Evolutionary conservation across 2,888 invertebrate genomes (phyloP), one percentile per base, ranked within the genome.

Genomic region (Pemphredon lugubris): DNA sequence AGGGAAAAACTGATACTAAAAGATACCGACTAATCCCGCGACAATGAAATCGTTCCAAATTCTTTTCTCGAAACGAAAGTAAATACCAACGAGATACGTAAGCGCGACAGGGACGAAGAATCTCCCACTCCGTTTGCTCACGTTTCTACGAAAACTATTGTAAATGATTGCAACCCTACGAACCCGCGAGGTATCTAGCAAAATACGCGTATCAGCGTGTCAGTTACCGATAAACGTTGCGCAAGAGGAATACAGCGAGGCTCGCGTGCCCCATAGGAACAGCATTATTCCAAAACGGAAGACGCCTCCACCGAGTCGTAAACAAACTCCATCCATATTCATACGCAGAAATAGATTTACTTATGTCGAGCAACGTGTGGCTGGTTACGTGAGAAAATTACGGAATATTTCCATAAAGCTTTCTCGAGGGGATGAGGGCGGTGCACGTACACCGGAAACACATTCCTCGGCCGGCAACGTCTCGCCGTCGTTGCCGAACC

Each of bases 401-500:
- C 65, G 65, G 68, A n/a, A 73, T 64, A 74, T 68, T 73, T 68
- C 72, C 64, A 59, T 63, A 61, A 67, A 65, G 71, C 48, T 68
- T 74, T 74, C 55, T 71, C 60, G 61, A 32, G 45, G 5, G 58
- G 26, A 58, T 11, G 47, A 51, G 55, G 51, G 64, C 34, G 45
- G 5, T 50, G 63, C 71, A 60, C 69, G 78, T 70, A 78, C 57
- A 23, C 66, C 71, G 71, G 76, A 79, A 79, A 76, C 50, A 70
- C 76, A 68, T 79, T 75, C 75, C 78, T 32, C 37, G 44, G 68
- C 53, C 55, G 11, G 64, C 70, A 65, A 64, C 65, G 70, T 70
- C 72, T 58, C 68, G 79, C 77, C 79, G 77, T 73, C 74, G 39
- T 58, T 53, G 64, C 70, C 73, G 75, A 66, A 75, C 79, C 77